Base-by-base conservation (phyloP, 2,113 vertebrate genomes). In the Thryonomys swinderianus region DNA sequence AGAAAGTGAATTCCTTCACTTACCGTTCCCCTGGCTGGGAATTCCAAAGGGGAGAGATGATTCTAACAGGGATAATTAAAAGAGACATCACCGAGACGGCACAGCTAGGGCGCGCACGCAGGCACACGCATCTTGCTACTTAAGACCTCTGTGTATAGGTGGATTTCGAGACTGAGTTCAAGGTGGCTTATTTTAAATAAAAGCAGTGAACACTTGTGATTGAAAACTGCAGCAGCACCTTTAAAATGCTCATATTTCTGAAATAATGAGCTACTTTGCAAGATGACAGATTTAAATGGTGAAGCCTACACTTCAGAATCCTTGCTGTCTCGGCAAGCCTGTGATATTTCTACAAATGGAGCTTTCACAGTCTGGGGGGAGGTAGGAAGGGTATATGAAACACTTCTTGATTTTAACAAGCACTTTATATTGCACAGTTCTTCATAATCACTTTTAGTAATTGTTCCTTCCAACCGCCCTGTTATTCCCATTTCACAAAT, bases 241-340 rank as follows among this genome's bases (percentile, higher is more conserved):
- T 97, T 96, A 96, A 97, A 97, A 97, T 85, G 96, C 96, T 97
- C 97, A 97, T 97, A 97, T 97, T 97, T 98, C 97, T 96, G 93
- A 97, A 97, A 98, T 98, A 97, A 97, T 96, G 97, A 98, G 97
- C 96, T 97, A 86, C 95, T 97, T 96, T 94, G 76, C 91, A 96
- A 96, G 95, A 96, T 97, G 96, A 97, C 97, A 96, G 97, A 93
- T 95, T 96, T 97, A 97, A 97, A 97, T 96, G 94, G 96, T 86
- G 87, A 97, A 92, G 96, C 79, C 80, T 86, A 92, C 69, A 93
- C 96, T 97, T 96, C 91, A 95, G 95, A 97, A 97, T 97, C 93
- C 93, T 96, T 91, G 94, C 96, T 96, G 94, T 96, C 91, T 96
- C 96, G 95, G 97, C 90, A 91, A 91, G 83, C 96, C 96, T 95